Conservation (phyloP, 2,888 invertebrate genomes). For the Punctoribates punctum region DNA sequence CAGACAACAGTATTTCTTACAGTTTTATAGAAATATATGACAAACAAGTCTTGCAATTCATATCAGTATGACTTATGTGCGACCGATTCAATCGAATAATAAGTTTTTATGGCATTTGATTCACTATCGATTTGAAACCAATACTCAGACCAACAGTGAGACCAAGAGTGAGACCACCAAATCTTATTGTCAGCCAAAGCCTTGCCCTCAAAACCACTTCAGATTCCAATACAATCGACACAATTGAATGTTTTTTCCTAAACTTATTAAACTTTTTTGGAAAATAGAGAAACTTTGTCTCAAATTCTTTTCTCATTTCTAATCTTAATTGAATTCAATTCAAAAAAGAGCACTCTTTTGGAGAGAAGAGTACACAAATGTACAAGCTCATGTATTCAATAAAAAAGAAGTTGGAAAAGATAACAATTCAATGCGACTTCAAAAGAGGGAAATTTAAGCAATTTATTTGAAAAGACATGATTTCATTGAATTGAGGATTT, state of each 20-base stretch:
- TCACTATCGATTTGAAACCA: background rate
- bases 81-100: background rate
- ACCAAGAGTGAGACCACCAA: background rate
- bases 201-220: background rate
- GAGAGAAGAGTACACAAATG: too few species aligned
- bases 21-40: background rate
- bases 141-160: too few species aligned
- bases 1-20: background rate
- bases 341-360: too few species aligned
- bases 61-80: slow-evolving; percentile 15
- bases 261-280: background rate
- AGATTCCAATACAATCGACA: background rate
- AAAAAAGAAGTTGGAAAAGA: too few species aligned
- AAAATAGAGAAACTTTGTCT: background rate
- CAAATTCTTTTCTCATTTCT: too few species aligned
- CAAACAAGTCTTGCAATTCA: background rate
- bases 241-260: too few species aligned
- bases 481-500: too few species aligned
- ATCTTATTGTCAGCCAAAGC: background rate
- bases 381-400: too few species aligned
- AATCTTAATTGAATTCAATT: too few species aligned
- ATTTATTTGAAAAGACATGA: too few species aligned
- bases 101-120: background rate
- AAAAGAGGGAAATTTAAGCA: too few species aligned
- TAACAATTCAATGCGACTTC: too few species aligned